phyloP scores from a whole-genome alignment of 2,888 invertebrate species.

The Frankliniella fusca region DNA sequence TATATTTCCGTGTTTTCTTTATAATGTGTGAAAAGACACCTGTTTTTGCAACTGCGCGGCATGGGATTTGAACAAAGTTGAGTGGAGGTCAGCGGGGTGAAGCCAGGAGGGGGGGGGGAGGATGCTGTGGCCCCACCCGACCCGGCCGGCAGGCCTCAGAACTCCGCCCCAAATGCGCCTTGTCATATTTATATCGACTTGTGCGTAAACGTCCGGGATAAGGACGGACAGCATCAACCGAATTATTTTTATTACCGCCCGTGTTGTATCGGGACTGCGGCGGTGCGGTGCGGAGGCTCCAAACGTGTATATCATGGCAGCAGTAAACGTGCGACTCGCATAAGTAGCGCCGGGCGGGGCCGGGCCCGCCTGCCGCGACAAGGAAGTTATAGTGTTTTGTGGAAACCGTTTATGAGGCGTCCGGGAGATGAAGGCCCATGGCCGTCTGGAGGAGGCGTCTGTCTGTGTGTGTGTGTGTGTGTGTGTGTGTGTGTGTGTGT shows the following conservation, averaged over 20 bases:
- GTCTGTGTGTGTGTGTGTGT: background rate
- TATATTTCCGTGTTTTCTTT: no score
- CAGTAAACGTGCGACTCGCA: background rate
- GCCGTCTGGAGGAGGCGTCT: background rate
- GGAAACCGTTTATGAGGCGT: background rate
- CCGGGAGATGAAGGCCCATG: background rate
- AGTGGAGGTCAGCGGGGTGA: background rate
- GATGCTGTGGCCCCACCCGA: background rate
- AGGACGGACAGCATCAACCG: background rate
- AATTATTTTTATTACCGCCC: background rate
- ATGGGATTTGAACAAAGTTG: no score
- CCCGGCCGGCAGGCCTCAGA: background rate
- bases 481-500: background rate
- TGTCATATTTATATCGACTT: no score
- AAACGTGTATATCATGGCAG: slow-evolving; percentile 11
- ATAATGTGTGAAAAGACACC: no score
- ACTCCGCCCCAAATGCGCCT: no score
- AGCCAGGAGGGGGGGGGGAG: background rate
- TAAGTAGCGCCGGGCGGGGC: background rate
- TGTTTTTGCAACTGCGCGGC: no score
- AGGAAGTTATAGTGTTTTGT: slow-evolving; percentile 6
- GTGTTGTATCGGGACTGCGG: slow-evolving; percentile 8
- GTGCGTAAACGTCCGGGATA: no score
- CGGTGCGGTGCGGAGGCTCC: background rate
- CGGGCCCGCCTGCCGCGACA: background rate